Conservation (phyloP, 2,113 vertebrate genomes). For the Myiopsitta monachus region DNA sequence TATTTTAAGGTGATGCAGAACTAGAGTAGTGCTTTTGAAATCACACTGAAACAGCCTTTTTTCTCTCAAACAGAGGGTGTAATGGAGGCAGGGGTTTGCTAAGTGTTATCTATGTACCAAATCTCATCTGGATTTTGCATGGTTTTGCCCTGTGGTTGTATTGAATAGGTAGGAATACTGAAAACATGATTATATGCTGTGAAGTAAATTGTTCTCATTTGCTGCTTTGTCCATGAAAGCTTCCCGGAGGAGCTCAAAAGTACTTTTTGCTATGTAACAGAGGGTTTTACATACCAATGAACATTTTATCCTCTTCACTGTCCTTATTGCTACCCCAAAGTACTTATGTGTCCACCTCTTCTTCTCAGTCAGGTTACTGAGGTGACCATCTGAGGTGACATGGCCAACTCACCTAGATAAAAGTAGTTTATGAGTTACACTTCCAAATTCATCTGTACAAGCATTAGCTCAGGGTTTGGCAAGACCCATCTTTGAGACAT, state of each 20-base stretch:
- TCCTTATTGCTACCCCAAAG: background rate
- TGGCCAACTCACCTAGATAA: background rate
- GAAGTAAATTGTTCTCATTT: slow-evolving; percentile 39
- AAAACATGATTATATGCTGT: background rate
- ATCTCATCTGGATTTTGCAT: background rate
- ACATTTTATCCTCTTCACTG: background rate
- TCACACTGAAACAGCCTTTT: background rate
- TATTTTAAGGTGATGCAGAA: background rate
- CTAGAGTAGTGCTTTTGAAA: background rate
- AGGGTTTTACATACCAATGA: background rate
- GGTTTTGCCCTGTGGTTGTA: background rate
- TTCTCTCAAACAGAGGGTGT: background rate
- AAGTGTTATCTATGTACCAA: background rate
- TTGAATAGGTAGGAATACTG: background rate
- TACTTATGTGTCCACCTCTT: background rate
- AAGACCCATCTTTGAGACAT: background rate
- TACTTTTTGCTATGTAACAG: background rate
- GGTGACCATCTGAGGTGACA: background rate
- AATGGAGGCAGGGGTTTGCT: background rate
- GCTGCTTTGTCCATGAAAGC: background rate
- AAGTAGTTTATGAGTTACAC: background rate
- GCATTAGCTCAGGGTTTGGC: background rate
- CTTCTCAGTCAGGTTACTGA: background rate
- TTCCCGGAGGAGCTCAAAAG: background rate
- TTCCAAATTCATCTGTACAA: background rate